Percentiles rank a stretch among this genome's conserved stretches.
These are phyloP conservation scores for Anniella stebbinsi DNA, from an alignment of 2,797 vertebrate species.

Conservation along the genomic window DNA sequence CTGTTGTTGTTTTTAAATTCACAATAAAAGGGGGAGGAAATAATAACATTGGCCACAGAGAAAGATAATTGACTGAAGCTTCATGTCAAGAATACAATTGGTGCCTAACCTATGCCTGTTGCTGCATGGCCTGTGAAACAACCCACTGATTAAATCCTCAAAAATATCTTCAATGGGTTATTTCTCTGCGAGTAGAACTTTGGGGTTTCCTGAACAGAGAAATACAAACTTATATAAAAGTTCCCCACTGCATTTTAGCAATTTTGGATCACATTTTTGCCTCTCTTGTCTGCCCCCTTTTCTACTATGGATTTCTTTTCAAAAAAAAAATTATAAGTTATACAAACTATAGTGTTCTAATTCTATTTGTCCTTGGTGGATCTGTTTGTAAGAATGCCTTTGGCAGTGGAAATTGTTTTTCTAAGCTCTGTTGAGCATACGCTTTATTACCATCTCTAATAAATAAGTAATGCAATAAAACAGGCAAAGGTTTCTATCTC, in stretches of 20 bases:
- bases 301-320: background rate
- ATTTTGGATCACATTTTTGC: background rate
- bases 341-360: constrained; percentile 22
- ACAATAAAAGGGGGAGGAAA: too few species aligned
- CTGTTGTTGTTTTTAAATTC: too few species aligned
- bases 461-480: constrained; percentile 53
- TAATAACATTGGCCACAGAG: too few species aligned
- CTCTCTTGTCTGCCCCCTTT: background rate
- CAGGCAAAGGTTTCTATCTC: constrained; percentile 21
- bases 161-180: background rate
- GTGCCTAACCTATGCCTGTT: background rate
- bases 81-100: background rate
- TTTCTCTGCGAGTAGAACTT: background rate
- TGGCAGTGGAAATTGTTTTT: constrained; percentile 57
- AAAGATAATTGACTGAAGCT: background rate
- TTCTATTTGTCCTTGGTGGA: constrained; percentile 42
- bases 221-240: background rate
- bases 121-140: background rate
- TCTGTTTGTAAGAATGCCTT: background rate
- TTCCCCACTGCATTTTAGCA: background rate
- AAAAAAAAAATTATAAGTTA: background rate
- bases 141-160: background rate
- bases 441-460: constrained; percentile 51
- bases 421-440: constrained; percentile 36
- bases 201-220: constrained; percentile 6